Evolutionary conservation across 2,797 vertebrate species (phyloP), one percentile per base, ranked within the genome.

Genomic region (Gadopsis marmoratus): DNA sequence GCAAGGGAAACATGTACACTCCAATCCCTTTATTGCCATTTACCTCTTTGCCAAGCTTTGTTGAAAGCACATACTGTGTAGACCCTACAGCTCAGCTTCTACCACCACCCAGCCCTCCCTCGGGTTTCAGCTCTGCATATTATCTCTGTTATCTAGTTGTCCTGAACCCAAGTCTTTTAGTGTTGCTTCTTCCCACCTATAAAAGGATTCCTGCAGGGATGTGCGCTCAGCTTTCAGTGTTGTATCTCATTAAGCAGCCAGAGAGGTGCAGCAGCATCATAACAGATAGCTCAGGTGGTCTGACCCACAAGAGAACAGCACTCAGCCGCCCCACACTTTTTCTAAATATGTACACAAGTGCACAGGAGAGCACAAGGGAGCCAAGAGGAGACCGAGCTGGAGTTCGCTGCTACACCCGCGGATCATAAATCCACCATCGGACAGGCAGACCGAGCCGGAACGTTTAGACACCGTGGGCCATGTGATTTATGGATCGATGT

Each of bases 301-400:
- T 75, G 84, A 91, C 89, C 90, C 72, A 51, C 79, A 65, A 47
- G 79, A 69, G 31, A 78, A 29, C 76, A 75, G 78, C 86, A 74
- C 85, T 90, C 84, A 74, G 72, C 85, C 81, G 50, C 86, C 82
- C 86, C 85, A 66, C 77, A 86, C 83, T 85, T 85, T 86, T 89
- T 91, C 89, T 90, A 92, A 92, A 93, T 89, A 92, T 93, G 90
- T 91, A 85, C 86, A 92, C 86, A 85, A 89, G 92, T 83, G 83
- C 85, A 72, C 78, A 78, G 79, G 89, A 91, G 88, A 92, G 86
- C 70, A 39, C 60, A 75, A 14, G 79, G 0, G 71, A 79, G 74
- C 83, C 82, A 74, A 59, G 82, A 90, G 86, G 90, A 90, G 89
- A 16, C 60, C 17, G 54, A 0, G 35, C 74, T 61, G 82, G 53